Evolutionary conservation across 2,113 vertebrate genomes (phyloP), one percentile per base, ranked within the genome.

Genomic region (Atractosteus spatula): DNA sequence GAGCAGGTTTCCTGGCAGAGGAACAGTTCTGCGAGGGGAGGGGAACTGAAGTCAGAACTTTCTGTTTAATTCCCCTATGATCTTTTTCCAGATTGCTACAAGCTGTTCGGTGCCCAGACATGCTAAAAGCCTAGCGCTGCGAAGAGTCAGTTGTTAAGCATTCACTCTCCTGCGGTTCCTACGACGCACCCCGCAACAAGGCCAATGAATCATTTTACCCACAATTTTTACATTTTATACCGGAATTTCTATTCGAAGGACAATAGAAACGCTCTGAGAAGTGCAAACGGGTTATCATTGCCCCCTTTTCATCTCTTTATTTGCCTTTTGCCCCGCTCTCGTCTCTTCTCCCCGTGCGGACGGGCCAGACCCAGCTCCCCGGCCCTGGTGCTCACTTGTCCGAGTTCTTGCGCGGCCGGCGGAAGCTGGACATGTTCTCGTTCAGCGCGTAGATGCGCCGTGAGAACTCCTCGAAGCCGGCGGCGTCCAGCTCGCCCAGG

Each of bases 391-490:
- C 69, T 97, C 90, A 98, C 86, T 99, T 99, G 45, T 99, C 97
- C 0, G 95, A 99, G 77, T 94, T 95, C 81, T 98, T 97, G 62
- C 97, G 94, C 0, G 95, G 95, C 10, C 96, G 83, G 55, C 96
- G 94, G 85, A 98, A 99, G 84, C 95, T 97, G 80, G 96, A 96
- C 81, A 96, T 86, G 62, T 96, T 98, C 79, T 98, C 94, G 0
- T 92, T 99, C 74, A 99, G 94, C 79, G 97, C 97, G 66, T 94
- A 98, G 89, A 99, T 99, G 86, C 97, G 95, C 16, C 96, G 90
- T 12, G 96, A 98, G 89, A 98, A 97, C 88, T 99, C 97, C 79
- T 98, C 96, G 2, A 99, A 97, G 45, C 91, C 89, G 0, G 89
- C 87, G 2, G 74, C 84, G 61, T 92, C 92, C 68, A 93, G 82